Evolutionary conservation across 2,113 vertebrate genomes (phyloP), one percentile per base, ranked within the genome.

Genomic region (Notarius quadriscutis): DNA sequence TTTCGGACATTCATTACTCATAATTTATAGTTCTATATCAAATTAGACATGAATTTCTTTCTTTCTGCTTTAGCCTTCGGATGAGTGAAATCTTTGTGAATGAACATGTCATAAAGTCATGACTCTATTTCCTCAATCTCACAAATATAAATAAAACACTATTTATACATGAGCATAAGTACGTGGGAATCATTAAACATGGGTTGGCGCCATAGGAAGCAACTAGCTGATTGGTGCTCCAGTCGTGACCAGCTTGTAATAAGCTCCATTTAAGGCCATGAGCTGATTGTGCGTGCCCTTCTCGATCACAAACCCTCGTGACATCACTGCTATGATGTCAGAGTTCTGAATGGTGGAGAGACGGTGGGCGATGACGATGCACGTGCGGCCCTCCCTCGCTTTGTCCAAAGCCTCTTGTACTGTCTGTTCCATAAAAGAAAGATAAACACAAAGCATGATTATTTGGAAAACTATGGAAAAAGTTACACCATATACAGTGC

Each of bases 321-420:
- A 95, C 95, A 96, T 96, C 89, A 96, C 95, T 0, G 95, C 95
- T 63, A 96, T 96, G 77, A 95, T 95, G 93, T 96, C 91, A 0
- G 96, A 94, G 92, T 95, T 96, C 93, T 96, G 96, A 11, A 96
- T 95, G 86, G 95, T 96, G 57, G 96, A 96, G 25, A 96, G 94
- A 22, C 95, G 95, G 20, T 96, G 96, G 84, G 96, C 95, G 74
- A 96, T 95, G 30, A 88, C 87, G 62, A 96, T 97, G 91, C 96
- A 97, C 80, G 97, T 96, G 53, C 95, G 93, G 41, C 94, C 96
- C 88, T 96, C 94, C 88, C 95, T 93, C 84, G 97, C 96, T 95
- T 96, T 96, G 91, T 96, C 96, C 88, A 96, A 91, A 0, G 96
- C 96, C 4, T 91, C 92, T 90, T 97, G 96, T 86, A 97, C 96